These are phyloP conservation scores for Bruchidius siliquastri DNA, from an alignment of 2,888 invertebrate species.

Conservation along the genomic window DNA sequence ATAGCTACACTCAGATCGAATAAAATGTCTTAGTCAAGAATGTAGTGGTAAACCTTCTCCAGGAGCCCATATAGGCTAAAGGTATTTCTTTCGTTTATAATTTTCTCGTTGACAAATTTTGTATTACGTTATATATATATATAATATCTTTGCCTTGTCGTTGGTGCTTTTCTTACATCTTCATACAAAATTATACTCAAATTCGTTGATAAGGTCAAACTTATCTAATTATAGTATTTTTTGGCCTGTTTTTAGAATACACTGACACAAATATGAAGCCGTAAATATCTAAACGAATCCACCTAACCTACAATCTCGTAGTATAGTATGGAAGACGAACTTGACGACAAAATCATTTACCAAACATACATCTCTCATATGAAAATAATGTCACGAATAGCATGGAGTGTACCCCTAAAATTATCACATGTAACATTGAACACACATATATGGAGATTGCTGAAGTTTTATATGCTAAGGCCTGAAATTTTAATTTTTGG, in stretches of 20 bases:
- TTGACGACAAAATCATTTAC: constrained; percentile 82
- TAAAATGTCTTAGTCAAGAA: too few relatives aligned
- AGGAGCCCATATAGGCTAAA: too few relatives aligned
- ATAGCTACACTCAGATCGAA: too few relatives aligned
- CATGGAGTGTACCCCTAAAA: constrained; percentile 74
- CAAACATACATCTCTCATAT: constrained; percentile 83
- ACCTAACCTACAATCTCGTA: constrained; percentile 8
- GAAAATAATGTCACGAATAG: constrained; percentile 77
- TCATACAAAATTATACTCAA: too few relatives aligned
- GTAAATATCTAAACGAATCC: neutral
- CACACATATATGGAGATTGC: constrained; percentile 73
- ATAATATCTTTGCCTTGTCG: too few relatives aligned
- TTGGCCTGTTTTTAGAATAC: neutral
- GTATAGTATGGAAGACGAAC: constrained; percentile 92
- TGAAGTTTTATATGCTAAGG: constrained; percentile 72
- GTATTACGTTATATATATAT: too few relatives aligned
- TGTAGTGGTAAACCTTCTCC: too few relatives aligned
- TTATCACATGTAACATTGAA: constrained; percentile 54
- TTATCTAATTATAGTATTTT: neutral
- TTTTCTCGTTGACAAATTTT: too few relatives aligned
- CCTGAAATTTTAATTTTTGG: constrained; percentile 76
- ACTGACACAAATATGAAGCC: neutral
- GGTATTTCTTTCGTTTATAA: too few relatives aligned
- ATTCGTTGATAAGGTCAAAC: too few relatives aligned
- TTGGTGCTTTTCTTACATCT: too few relatives aligned